Base-by-base conservation (phyloP, 92 coral and sea anemone species). In the Chrysogorgia sp. region DNA sequence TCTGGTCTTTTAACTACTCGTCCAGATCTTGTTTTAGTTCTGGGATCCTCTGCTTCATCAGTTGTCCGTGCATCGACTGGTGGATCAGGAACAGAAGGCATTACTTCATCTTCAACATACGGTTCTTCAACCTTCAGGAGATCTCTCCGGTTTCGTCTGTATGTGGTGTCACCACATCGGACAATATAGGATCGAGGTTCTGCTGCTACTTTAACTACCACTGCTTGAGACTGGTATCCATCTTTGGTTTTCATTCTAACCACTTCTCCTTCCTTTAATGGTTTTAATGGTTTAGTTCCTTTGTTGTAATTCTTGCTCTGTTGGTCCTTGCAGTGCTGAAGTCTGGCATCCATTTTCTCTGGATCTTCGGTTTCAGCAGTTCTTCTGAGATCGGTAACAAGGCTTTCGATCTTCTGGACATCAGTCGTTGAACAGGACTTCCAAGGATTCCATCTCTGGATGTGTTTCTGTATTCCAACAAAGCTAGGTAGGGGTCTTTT, bases 31-130 rank as follows among this genome's bases (percentile, higher is more conserved):
- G 26, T 56, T 20, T 20, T 28, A 56, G 62, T 28, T 20, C 62
- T 56, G 62, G 24, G 62, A 21, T 56, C 26, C 62, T 20, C 24
- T 56, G 62, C 26, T 20, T 56, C 62, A 56, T 20, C 62, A 56
- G 24, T 28, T 56, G 62, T 56, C 30, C 62, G 62, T 56, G 62
- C 62, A 56, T 56, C 62, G 62, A 56, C 62, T 56, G 24, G 43
- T 56, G 30, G 30, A 28, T 56, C 24, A 28, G n/a, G n/a, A n/a
- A n/a, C n/a, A n/a, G n/a, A n/a, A n/a, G n/a, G n/a, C n/a, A n/a
- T n/a, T n/a, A n/a, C n/a, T n/a, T n/a, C n/a, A n/a, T n/a, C n/a
- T n/a, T n/a, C n/a, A n/a, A n/a, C n/a, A n/a, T n/a, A n/a, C n/a
- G n/a, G n/a, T n/a, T n/a, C n/a, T n/a, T n/a, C n/a, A n/a, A n/a